phyloP scores from a whole-genome alignment of 2,113 vertebrate genomes.

The Pristiophorus japonicus region DNA sequence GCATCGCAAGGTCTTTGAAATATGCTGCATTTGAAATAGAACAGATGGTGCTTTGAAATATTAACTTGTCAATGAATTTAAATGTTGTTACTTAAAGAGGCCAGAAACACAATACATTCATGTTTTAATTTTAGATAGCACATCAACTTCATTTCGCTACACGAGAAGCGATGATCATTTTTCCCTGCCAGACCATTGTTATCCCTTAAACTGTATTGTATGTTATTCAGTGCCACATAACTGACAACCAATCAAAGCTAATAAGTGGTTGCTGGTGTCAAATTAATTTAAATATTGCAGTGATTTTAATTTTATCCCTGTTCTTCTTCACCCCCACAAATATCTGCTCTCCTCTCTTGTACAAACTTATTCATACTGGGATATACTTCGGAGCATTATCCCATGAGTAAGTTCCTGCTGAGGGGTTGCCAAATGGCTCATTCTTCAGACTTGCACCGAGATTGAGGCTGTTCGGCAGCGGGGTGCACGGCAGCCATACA shows the following conservation, averaged over 20 bases:
- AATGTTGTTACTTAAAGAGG: conserved; percentile 23
- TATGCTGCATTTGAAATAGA: conserved; percentile 21
- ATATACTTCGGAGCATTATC: not conserved
- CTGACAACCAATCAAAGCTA: not conserved
- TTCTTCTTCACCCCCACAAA: not conserved
- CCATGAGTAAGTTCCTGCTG: not conserved
- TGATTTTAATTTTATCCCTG: not conserved
- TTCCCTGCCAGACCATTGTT: not conserved
- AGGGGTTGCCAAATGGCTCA: not conserved
- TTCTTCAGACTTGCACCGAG: not conserved
- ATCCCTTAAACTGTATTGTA: not conserved
- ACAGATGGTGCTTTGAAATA: conserved; percentile 31
- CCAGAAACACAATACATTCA: conserved; percentile 10
- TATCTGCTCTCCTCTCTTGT: not conserved
- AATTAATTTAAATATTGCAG: not conserved
- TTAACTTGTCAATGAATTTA: conserved; percentile 35
- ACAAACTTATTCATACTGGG: not conserved
- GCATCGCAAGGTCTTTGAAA: not conserved
- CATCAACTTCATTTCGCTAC: not conserved
- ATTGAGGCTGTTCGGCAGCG: not conserved
- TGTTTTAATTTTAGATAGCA: conserved; percentile 9
- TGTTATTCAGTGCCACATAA: not conserved
- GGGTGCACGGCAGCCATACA: not conserved
- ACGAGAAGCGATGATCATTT: not conserved
- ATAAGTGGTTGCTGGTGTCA: not conserved